Conservation (phyloP, 2,888 invertebrate species). For the Athalia rosae region DNA sequence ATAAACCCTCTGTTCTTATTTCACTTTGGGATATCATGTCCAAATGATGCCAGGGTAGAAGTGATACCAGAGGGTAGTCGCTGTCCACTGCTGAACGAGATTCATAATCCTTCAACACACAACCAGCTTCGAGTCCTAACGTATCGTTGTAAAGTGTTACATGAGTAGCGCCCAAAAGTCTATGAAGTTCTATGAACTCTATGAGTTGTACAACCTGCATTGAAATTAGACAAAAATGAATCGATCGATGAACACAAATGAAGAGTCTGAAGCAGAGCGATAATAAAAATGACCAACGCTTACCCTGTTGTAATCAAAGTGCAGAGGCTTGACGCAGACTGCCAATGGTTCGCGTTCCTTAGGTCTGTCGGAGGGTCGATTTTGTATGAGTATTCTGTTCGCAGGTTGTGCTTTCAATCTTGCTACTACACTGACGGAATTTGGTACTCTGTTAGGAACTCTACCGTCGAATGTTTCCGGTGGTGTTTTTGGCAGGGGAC, state of each 20-base stretch:
- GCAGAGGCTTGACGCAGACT: conserved; percentile 93
- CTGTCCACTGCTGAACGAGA: conserved; percentile 64
- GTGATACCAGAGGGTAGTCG: conserved; percentile 79
- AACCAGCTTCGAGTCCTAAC: conserved; percentile 85
- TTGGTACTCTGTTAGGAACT: conserved; percentile 79
- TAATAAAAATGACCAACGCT: conserved; percentile 54
- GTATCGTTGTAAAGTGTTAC: conserved; percentile 95
- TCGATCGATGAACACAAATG: background rate
- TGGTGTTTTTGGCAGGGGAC: conserved; percentile 81
- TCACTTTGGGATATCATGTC: conserved; percentile 92
- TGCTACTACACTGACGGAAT: conserved; percentile 83
- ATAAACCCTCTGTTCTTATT: conserved; percentile 93
- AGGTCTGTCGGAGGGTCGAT: conserved; percentile 74
- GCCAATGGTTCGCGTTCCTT: conserved; percentile 79
- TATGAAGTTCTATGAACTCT: conserved; percentile 93
- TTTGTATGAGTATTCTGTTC: conserved; percentile 80
- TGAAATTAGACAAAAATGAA: too few relatives aligned
- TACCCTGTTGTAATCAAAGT: conserved; percentile 89
- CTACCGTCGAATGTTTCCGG: conserved; percentile 79
- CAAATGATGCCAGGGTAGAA: conserved; percentile 87
- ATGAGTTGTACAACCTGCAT: conserved; percentile 85
- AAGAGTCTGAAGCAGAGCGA: background rate
- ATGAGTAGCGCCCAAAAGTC: conserved; percentile 87
- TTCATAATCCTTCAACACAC: conserved; percentile 83
- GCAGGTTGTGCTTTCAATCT: conserved; percentile 78